Evolutionary conservation across 2,888 invertebrate species (phyloP).

Genomic region (Cryptus armator): DNA sequence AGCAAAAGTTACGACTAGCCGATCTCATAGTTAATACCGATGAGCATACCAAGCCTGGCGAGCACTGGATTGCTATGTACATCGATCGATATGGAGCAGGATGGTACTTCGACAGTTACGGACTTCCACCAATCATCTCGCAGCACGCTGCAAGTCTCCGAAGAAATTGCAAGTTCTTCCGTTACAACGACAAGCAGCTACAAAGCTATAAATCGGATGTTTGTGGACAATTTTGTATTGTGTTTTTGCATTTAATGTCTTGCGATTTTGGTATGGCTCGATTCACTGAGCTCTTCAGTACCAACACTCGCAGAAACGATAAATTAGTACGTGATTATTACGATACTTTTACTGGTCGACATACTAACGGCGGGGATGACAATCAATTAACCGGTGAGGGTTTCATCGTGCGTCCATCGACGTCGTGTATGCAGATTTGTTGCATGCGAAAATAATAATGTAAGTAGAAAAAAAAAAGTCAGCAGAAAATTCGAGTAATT

Average conservation of each 20-base stretch:
- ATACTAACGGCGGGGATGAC: background rate
- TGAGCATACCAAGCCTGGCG: too few relatives aligned
- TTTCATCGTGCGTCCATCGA: too few relatives aligned
- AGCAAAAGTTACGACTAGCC: too few relatives aligned
- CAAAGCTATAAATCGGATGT: constrained; percentile 44
- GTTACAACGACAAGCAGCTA: constrained; percentile 32
- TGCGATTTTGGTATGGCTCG: constrained; percentile 19
- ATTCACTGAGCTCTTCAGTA: constrained; percentile 11
- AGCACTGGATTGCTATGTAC: constrained; percentile 55
- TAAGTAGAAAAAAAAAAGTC: too few relatives aligned
- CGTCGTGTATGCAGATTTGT: too few relatives aligned
- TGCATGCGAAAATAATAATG: too few relatives aligned
- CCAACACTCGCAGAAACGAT: background rate
- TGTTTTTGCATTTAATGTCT: constrained; percentile 53
- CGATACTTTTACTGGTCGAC: background rate
- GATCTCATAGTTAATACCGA: too few relatives aligned
- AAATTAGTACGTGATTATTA: constrained; percentile 18
- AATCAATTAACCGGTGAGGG: background rate
- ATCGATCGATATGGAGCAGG: constrained; percentile 30
- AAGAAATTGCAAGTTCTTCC: constrained; percentile 9
- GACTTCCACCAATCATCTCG: constrained; percentile 49
- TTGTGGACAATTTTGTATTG: constrained; percentile 56
- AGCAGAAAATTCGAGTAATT: too few relatives aligned
- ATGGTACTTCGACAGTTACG: constrained; percentile 55
- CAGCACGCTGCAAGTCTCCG: constrained; percentile 32